Evolutionary conservation across 2,113 vertebrate genomes (phyloP).

Genomic region (Equus quagga): DNA sequence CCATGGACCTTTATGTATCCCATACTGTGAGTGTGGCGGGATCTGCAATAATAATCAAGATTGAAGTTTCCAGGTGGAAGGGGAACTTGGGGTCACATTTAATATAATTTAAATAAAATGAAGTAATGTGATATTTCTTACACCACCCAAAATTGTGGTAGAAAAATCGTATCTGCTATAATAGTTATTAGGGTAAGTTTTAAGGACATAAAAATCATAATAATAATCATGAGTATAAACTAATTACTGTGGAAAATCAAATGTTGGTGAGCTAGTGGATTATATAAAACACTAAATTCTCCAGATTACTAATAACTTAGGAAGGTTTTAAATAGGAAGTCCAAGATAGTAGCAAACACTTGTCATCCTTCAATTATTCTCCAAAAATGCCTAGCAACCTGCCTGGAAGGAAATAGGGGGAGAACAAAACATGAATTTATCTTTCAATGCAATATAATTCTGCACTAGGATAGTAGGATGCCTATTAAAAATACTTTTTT

Average conservation of each 20-base stretch:
- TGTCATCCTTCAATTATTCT: not conserved
- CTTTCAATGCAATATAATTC: not conserved
- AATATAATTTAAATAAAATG: not conserved
- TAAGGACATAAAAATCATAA: not conserved
- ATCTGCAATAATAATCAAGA: not conserved
- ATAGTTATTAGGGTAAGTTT: not conserved
- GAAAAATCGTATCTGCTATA: not conserved
- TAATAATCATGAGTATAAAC: not conserved
- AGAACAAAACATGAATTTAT: conserved; percentile 7
- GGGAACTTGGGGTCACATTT: not conserved
- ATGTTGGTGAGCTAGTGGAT: not conserved
- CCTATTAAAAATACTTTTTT: not conserved
- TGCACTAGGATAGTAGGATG: not conserved
- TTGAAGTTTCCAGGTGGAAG: not conserved
- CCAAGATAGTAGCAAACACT: not conserved
- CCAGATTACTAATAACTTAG: not conserved
- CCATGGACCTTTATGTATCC: not conserved
- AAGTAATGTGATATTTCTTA: not conserved
- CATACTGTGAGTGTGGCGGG: not conserved
- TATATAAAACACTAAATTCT: not conserved
- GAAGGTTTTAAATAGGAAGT: not conserved
- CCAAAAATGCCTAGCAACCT: not conserved
- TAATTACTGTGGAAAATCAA: not conserved
- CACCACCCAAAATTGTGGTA: not conserved
- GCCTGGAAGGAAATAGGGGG: not conserved